These are phyloP conservation scores for Palaemon carinicauda DNA, from an alignment of 1,140 invertebrate species.

Conservation along the genomic window DNA sequence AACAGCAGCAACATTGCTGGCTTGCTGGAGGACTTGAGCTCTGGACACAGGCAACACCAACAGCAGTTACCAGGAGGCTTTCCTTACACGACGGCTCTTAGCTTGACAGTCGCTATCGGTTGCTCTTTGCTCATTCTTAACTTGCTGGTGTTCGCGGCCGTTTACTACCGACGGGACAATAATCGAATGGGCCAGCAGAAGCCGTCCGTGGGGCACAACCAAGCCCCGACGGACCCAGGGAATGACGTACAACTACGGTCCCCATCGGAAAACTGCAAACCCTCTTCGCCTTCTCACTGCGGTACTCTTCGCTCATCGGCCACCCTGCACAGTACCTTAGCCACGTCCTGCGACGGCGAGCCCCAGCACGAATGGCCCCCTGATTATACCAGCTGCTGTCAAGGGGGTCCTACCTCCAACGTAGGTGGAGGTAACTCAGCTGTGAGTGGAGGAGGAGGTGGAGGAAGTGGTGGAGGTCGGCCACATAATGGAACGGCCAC, in stretches of 20 bases:
- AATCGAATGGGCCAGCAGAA: neutral
- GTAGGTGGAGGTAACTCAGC: neutral
- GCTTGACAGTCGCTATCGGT: constrained; percentile 90
- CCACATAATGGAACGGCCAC: constrained; percentile 42
- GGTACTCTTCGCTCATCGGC: constrained; percentile 51
- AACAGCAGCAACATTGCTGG: neutral
- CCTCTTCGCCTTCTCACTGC: constrained; percentile 50
- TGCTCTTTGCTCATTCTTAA: constrained; percentile 88
- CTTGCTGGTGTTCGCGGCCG: constrained; percentile 88
- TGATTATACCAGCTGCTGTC: constrained; percentile 45
- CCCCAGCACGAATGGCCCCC: constrained; percentile 52
- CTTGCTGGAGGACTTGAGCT: neutral
- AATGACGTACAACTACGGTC: constrained; percentile 60
- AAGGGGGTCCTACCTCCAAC: neutral
- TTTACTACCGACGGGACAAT: constrained; percentile 75
- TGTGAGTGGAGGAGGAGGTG: neutral
- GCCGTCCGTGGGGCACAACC: neutral
- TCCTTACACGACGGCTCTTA: constrained; percentile 84
- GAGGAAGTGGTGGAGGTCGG: neutral
- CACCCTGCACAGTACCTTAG: constrained; percentile 47
- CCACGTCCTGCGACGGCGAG: constrained; percentile 48
- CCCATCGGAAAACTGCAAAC: neutral
- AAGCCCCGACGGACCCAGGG: constrained; percentile 15
- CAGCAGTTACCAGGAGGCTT: neutral
- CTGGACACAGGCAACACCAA: neutral